These are phyloP conservation scores for Herminia tarsipennalis DNA, from an alignment of 2,888 invertebrate genomes.

Conservation along the genomic window DNA sequence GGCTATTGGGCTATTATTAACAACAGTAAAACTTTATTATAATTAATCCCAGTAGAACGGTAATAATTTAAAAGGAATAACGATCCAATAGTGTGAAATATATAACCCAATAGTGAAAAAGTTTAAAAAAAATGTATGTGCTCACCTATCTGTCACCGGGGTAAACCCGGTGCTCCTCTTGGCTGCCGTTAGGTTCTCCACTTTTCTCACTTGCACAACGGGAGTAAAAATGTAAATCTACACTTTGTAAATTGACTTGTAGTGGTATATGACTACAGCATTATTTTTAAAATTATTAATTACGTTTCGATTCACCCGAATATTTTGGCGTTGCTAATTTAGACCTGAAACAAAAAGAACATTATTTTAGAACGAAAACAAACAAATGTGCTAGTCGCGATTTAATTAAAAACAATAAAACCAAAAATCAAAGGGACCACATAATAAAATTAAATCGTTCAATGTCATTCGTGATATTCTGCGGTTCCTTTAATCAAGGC, in stretches of 20 bases:
- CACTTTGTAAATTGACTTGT: constrained; percentile 34
- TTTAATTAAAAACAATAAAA: constrained; percentile 35
- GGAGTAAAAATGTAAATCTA: constrained; percentile 30
- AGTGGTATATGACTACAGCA: constrained; percentile 19
- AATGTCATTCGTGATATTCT: constrained; percentile 46
- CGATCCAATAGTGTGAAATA: no score
- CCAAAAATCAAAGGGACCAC: constrained; percentile 31
- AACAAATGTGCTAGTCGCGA: constrained; percentile 20
- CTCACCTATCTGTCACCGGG: constrained; percentile 79
- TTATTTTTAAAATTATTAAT: constrained; percentile 11
- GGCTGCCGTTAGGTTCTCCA: constrained; percentile 69
- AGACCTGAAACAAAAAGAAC: constrained; percentile 72
- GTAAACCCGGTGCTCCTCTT: constrained; percentile 69
- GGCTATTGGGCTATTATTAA: no score
- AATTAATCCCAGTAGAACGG: no score
- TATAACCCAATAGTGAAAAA: no score
- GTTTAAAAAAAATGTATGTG: background rate
- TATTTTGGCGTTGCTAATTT: constrained; percentile 45
- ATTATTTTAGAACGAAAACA: constrained; percentile 11
- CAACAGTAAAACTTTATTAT: no score
- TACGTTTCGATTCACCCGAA: constrained; percentile 37
- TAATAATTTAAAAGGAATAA: background rate
- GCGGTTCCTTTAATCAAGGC: constrained; percentile 61
- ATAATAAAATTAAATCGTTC: constrained; percentile 41
- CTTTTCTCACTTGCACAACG: constrained; percentile 62